Evolutionary conservation across 2,113 vertebrate genomes (phyloP), one percentile per base, ranked within the genome.

Genomic region (Opisthocomus hoazin): DNA sequence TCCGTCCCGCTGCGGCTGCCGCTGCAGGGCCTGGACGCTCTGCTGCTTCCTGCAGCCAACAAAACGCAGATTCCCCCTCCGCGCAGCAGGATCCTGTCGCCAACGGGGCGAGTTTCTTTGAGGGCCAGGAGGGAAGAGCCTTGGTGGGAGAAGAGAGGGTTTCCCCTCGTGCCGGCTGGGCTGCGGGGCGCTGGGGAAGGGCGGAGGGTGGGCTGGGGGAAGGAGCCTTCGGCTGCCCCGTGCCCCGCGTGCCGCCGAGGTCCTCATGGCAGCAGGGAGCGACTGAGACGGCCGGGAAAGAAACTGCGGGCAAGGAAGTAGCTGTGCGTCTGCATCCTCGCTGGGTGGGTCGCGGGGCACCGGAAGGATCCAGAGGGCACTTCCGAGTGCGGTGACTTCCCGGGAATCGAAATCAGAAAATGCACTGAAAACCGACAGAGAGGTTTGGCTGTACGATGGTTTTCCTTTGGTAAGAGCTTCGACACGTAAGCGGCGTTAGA

Each of bases 41-140:
- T 96, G 76, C 89, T 43, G 10, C 83, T 93, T 95, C 93, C 94
- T 88, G 95, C 51, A 80, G 87, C 71, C 96, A 94, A 96, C 81
- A 56, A 63, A 85, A 51, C 48, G 76, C 96, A 95, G 90, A 81
- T 91, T 83, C 50, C 41, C 30, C 26, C 1, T 60, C 56, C 48
- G 3, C 50, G 45, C 85, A 88, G 90, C 94, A 86, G 92, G 94
- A 84, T 73, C 80, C 4, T 15, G 32, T 82, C 84, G 41, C 1
- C 4, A 29, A 19, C 10, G 8, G 80, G 43, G 46, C 20, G 74
- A 54, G 78, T 90, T 70, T 66, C 87, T 87, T 75, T 41, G 81
- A 65, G 82, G 61, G 84, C 32, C 56, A 69, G 43, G 77, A 43
- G 6, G 74, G 74, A 78, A 76, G 69, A 82, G 68, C 30, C n/a